A percentile compares a stretch with the other conserved stretches of the same genome.
Evolutionary conservation across 2,888 invertebrate species (phyloP).

Genomic region (Amorpha juglandis): DNA sequence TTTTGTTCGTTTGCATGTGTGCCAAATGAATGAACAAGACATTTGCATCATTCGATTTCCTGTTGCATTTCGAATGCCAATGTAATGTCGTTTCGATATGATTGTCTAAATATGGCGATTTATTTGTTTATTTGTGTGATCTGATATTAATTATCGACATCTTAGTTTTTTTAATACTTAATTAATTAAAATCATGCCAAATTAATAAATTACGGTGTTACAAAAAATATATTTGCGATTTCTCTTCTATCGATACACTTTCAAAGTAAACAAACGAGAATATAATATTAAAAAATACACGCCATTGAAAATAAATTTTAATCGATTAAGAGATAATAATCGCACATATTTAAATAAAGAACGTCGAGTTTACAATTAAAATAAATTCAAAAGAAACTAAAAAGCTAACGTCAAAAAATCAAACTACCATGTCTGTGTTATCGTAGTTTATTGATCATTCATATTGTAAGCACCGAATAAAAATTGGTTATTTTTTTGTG

Average conservation of each 20-base stretch:
- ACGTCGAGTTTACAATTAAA: background rate
- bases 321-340: too few relatives aligned
- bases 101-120: background rate
- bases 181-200: background rate
- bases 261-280: too few relatives aligned
- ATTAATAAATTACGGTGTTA: background rate
- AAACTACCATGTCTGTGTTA: too few relatives aligned
- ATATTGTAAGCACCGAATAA: too few relatives aligned
- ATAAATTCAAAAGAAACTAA: background rate
- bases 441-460: too few relatives aligned
- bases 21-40: conserved; percentile 48
- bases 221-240: background rate
- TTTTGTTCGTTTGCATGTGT: conserved; percentile 73
- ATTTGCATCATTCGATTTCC: conserved; percentile 58
- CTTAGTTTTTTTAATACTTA: too few relatives aligned
- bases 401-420: too few relatives aligned
- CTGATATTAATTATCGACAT: too few relatives aligned
- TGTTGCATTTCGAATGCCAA: conserved; percentile 42
- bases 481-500: too few relatives aligned
- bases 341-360: background rate
- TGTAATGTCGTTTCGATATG: background rate
- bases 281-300: too few relatives aligned
- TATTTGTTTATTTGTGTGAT: background rate
- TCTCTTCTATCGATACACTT: too few relatives aligned
- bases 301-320: background rate